These are phyloP conservation scores for Choristoneura rosaceana DNA, from an alignment of 2,888 invertebrate species.

Conservation along the genomic window DNA sequence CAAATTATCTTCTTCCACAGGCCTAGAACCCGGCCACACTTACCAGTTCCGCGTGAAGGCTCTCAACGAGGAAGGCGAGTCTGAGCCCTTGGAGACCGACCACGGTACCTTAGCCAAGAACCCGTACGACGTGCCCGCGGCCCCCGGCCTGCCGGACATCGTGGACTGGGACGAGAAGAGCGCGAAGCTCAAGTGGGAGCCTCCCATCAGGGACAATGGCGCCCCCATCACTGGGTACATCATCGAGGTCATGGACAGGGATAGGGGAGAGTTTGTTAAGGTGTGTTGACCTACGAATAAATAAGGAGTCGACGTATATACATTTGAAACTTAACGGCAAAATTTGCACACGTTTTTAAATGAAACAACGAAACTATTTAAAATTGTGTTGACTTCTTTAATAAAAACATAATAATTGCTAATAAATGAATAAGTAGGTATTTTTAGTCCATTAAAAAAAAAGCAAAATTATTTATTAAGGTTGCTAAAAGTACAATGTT, in stretches of 20 bases:
- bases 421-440: too few relatives aligned
- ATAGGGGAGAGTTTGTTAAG: conserved; percentile 93
- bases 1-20: conserved; percentile 63
- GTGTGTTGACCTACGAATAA: conserved; percentile 50
- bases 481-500: too few relatives aligned
- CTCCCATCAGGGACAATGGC: conserved; percentile 95
- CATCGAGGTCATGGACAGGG: conserved; percentile 96
- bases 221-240: conserved; percentile 97
- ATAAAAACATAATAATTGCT: too few relatives aligned
- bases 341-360: too few relatives aligned
- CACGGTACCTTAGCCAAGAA: conserved; percentile 97
- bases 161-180: conserved; percentile 96
- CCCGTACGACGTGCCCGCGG: conserved; percentile 95
- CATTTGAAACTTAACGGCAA: too few relatives aligned
- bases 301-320: too few relatives aligned
- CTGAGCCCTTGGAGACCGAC: conserved; percentile 97
- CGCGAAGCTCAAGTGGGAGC: conserved; percentile 96
- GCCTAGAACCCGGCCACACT: conserved; percentile 96
- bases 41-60: conserved; percentile 99
- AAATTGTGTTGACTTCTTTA: too few relatives aligned
- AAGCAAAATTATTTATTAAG: too few relatives aligned
- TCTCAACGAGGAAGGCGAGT: conserved; percentile 98
- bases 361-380: too few relatives aligned
- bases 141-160: conserved; percentile 96
- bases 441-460: too few relatives aligned